Evolutionary conservation across 2,113 vertebrate genomes (phyloP).

Genomic region (Abramis brama): DNA sequence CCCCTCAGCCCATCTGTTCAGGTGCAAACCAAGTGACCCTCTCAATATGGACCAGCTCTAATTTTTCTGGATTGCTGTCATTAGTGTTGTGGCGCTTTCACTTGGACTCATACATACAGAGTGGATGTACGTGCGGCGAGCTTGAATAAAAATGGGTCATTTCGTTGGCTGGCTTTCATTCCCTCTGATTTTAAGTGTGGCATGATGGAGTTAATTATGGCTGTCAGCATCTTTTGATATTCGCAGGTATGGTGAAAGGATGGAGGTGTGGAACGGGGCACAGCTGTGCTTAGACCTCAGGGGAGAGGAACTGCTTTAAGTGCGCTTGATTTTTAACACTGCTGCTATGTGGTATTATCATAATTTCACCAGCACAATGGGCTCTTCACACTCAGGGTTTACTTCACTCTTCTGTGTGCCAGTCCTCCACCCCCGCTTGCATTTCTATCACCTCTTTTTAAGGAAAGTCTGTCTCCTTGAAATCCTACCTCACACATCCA

Average conservation of each 20-base stretch:
- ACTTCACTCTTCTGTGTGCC: background rate
- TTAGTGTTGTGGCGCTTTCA: constrained; percentile 31
- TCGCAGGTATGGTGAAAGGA: constrained; percentile 60
- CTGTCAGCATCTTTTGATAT: constrained; percentile 63
- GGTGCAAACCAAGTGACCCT: constrained; percentile 43
- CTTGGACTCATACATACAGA: constrained; percentile 34
- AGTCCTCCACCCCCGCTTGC: background rate
- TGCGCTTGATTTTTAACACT: constrained; percentile 55
- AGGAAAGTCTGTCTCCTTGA: background rate
- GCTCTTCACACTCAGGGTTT: background rate
- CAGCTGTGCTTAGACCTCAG: constrained; percentile 62
- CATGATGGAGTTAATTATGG: constrained; percentile 73
- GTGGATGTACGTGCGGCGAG: background rate
- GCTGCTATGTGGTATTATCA: constrained; percentile 49
- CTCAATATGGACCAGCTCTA: constrained; percentile 51
- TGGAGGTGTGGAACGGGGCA: constrained; percentile 56
- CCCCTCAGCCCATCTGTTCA: constrained; percentile 52
- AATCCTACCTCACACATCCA: constrained; percentile 35
- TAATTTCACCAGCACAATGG: constrained; percentile 15
- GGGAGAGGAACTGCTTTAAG: constrained; percentile 60
- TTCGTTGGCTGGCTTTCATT: constrained; percentile 16
- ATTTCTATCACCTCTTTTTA: constrained; percentile 23
- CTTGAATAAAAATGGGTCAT: constrained; percentile 39
- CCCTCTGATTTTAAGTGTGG: constrained; percentile 57
- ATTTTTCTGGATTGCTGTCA: constrained; percentile 51